These are phyloP conservation scores for Drosophila navojoa DNA, from an alignment of 1,140 invertebrate species.

Conservation along the genomic window DNA sequence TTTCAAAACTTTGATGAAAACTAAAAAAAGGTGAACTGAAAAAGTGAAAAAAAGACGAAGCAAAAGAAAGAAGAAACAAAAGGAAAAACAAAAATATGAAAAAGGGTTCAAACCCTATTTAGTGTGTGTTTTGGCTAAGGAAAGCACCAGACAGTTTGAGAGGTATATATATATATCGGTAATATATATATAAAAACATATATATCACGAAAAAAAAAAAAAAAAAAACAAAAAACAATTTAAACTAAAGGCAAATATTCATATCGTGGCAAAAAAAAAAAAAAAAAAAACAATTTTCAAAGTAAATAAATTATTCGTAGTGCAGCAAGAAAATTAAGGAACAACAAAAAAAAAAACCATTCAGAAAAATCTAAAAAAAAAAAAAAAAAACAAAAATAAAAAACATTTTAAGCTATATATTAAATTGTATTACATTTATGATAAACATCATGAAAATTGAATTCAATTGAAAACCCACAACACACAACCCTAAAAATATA, in stretches of 20 bases:
- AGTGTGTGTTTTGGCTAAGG: conserved; percentile 43
- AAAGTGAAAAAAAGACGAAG: conserved; percentile 6
- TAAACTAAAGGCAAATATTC: conserved; percentile 67
- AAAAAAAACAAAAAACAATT: conserved; percentile 26
- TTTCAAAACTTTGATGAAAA: conserved; percentile 70
- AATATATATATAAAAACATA: conserved; percentile 45
- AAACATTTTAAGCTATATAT: conserved; percentile 61
- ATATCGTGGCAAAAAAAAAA: conserved; percentile 69
- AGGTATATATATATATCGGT: conserved; percentile 41
- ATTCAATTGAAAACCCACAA: conserved; percentile 19
- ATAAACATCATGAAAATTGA: conserved; percentile 25
- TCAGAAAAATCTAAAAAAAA: conserved; percentile 28
- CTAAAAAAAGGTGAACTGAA: conserved; percentile 54
- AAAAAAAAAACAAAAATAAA: conserved; percentile 31
- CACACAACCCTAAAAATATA: conserved; percentile 5
- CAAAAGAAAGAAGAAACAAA: conserved; percentile 16
- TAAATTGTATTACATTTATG: conserved; percentile 67
- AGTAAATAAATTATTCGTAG: conserved; percentile 71
- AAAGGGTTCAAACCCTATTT: conserved; percentile 17
- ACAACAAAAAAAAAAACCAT: conserved; percentile 17
- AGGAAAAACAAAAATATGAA: conserved; percentile 12
- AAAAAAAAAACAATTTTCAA: conserved; percentile 61
- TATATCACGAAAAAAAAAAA: conserved; percentile 16
- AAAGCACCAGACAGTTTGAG: conserved; percentile 40
- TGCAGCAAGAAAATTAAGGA: conserved; percentile 38